Base-by-base conservation (phyloP, 2,113 vertebrate genomes). In the Nesoenas mayeri region DNA sequence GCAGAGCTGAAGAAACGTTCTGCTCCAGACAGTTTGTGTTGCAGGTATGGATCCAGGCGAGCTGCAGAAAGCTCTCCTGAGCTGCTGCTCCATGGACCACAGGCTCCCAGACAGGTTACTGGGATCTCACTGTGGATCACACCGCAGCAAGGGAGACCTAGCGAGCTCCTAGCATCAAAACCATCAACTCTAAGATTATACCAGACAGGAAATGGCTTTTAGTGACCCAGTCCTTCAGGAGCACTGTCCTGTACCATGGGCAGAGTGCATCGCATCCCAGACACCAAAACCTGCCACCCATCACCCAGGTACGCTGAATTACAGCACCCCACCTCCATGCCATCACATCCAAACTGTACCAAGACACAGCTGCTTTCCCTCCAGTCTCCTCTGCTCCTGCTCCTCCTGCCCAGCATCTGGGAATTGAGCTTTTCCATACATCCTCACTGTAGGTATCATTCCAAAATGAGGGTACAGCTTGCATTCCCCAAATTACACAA, bases 11-110 rank as follows among this genome's bases (percentile, higher is more conserved):
- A 42, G 78, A 6, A 72, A 15, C 11, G 1, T 53, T 50, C 53
- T 0, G 1, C 54, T 67, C 69, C 91, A 54, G 79, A 4, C 0
- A 0, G 29, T 31, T 66, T 28, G 54, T 0, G 1, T 7, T 13
- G 50, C n/a, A 18, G 34, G 20, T 18, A 51, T 0, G 0, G 50
- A 54, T 11, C 54, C 4, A 1, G 71, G 36, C 1, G 1, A 28
- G 66, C 50, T 60, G 71, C 60, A 36, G 25, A 29, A 7, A 44
- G 29, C n/a, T 67, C 70, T 81, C n/a, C 50, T 31, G n/a, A 15
- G n/a, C 48, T 16, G 28, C 48, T 4, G 2, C 26, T n/a, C 80
- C 56, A 3, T 0, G 5, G 15, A 40, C 15, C 36, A 20, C 16
- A 14, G 34, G 11, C 34, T 61, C 53, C 38, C 38, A 24, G n/a